Evolutionary conservation across 2,797 vertebrate species (phyloP), one percentile per base, ranked within the genome.

Genomic region (Garrulus glandarius): DNA sequence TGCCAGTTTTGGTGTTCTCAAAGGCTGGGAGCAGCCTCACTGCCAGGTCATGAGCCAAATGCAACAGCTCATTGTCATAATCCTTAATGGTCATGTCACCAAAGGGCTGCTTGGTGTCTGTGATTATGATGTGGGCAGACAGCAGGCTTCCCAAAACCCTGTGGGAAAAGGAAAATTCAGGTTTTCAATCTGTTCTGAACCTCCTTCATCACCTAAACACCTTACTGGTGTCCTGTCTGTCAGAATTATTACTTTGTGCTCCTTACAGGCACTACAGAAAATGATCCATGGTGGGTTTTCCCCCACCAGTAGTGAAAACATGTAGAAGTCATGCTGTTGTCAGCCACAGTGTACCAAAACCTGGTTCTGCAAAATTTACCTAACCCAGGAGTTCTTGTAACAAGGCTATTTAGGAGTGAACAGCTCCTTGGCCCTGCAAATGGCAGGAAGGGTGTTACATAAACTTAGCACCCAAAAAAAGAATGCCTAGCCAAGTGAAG

Each of bases 1-100:
- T 99, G 47, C 99, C 99, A 1, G 99, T 99, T 97, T 98, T 98
- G 92, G 99, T 99, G 98, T 99, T 99, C 96, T 99, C 99, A 67
- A 99, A 99, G 87, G 99, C 99, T 6, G 99, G 99, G 11, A 99
- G 98, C 26, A 99, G 98, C 70, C 99, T 98, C 67, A 99, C 99
- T 6, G 99, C 99, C 81, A 99, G 95, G 97, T 99, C 99, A 15
- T 98, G 99, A 30, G 99, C 99, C 98, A 99, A 97, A 77, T 99
- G 99, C 88, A 99, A 87, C 77, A 99, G 98, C 64, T 99, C 99
- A 14, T 99, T 98, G 88, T 99, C 99, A 5, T 99, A 99, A 87
- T 98, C 99, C 90, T 99, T 98, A 22, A 99, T 97, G 49, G 94
- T 98, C 97, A 99, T 98, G 49, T 99, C 98, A 18, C 99, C 99